phyloP scores from a whole-genome alignment of 2,797 vertebrate species.

The Acanthurus lineatus region DNA sequence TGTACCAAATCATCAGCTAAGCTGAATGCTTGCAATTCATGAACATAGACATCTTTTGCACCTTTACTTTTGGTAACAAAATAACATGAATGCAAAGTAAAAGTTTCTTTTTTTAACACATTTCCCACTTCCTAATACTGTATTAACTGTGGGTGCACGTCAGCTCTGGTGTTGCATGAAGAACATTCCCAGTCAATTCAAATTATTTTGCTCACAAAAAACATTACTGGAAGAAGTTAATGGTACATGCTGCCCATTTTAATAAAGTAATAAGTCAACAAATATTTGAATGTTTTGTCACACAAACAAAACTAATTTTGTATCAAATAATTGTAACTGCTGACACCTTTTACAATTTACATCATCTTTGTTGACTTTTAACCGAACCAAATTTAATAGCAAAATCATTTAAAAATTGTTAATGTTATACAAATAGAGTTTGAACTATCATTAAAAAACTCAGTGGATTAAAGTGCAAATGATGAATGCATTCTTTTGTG shows the following conservation, averaged over 20 bases:
- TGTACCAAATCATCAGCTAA: not conserved
- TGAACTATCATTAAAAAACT: conserved; percentile 40
- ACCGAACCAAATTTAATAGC: conserved; percentile 16
- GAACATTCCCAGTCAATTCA: not conserved
- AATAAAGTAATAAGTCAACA: conserved; percentile 5
- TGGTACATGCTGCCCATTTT: conserved; percentile 29
- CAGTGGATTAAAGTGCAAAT: conserved; percentile 70
- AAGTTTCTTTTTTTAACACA: no score
- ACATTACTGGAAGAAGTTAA: conserved; percentile 14
- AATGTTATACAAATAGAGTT: conserved; percentile 38
- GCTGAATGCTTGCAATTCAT: not conserved
- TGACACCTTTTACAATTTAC: conserved; percentile 27
- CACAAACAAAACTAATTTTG: conserved; percentile 16
- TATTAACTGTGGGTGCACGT: not conserved
- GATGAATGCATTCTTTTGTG: conserved; percentile 41
- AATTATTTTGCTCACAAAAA: conserved; percentile 5
- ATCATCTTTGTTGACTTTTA: conserved; percentile 9
- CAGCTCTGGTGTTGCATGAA: conserved; percentile 10
- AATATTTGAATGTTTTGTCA: conserved; percentile 7
- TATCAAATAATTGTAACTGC: conserved; percentile 13
- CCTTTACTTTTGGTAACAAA: not conserved
- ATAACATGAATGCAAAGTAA: not conserved
- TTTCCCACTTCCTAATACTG: no score
- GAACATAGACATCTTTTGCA: not conserved
- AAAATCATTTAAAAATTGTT: conserved; percentile 22